A percentile compares a stretch with the other conserved stretches of the same genome.
Conservation (phyloP, 2,113 vertebrate genomes). For the Euleptes europaea region DNA sequence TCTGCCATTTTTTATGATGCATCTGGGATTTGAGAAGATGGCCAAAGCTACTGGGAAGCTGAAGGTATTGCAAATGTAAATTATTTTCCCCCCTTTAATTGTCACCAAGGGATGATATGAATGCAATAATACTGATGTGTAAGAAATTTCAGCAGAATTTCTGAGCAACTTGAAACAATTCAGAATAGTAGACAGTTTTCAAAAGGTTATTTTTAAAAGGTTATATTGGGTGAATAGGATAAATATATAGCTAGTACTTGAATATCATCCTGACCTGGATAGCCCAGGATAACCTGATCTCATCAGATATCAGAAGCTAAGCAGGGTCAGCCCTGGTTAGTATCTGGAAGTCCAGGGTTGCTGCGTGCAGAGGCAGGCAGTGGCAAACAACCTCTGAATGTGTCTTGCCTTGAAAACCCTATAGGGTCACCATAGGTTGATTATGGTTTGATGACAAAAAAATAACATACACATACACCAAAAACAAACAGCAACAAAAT, state of each 20-base stretch:
- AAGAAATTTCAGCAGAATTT: not conserved
- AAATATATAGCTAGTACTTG: not conserved
- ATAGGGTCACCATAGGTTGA: no score
- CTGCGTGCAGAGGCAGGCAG: no score
- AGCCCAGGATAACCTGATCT: no score
- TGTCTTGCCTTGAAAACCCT: no score
- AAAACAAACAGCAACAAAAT: no score
- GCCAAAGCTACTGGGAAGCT: slow-evolving; percentile 90
- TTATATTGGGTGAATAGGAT: not conserved
- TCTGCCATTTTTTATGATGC: slow-evolving; percentile 97
- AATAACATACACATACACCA: no score
- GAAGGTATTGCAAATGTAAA: slow-evolving; percentile 79
- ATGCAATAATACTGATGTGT: not conserved
- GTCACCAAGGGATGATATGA: not conserved
- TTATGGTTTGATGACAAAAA: no score
- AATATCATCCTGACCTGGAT: not conserved
- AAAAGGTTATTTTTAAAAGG: not conserved
- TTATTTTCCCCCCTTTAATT: not conserved
- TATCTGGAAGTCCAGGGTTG: no score
- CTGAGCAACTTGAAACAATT: not conserved
- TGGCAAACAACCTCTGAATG: no score
- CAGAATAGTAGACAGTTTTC: not conserved
- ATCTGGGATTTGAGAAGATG: slow-evolving; percentile 96
- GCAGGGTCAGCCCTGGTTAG: no score
- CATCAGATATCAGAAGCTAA: no score